Percentiles rank a stretch among this genome's conserved stretches.
phyloP scores from a whole-genome alignment of 2,888 invertebrate genomes.

The Cartodere bifasciata region DNA sequence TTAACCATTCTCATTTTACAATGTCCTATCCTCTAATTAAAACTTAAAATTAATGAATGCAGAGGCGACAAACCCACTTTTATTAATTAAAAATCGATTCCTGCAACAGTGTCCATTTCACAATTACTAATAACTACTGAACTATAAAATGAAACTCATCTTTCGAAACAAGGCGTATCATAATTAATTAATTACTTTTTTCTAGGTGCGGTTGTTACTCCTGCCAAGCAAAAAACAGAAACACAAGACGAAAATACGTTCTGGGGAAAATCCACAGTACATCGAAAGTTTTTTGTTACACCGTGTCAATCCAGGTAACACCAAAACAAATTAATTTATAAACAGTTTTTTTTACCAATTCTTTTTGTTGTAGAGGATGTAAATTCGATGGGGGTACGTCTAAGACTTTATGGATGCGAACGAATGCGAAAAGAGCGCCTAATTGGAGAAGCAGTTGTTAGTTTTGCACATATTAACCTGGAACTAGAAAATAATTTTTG shows the following conservation, averaged over 20 bases:
- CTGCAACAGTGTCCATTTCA: no score
- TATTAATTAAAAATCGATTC: no score
- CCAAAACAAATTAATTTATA: background rate
- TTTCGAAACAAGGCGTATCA: no score
- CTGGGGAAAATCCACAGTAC: constrained; percentile 82
- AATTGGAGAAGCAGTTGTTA: constrained; percentile 81
- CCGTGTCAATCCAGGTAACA: constrained; percentile 74
- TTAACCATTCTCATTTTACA: no score
- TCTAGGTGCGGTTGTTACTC: constrained; percentile 72
- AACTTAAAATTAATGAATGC: no score
- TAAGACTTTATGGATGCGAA: constrained; percentile 86
- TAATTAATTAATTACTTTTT: constrained; percentile 16
- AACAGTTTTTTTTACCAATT: background rate
- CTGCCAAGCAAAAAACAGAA: constrained; percentile 88
- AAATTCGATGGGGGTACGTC: constrained; percentile 78
- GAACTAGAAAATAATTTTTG: constrained; percentile 85
- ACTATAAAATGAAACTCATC: no score
- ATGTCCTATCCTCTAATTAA: no score
- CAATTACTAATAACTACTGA: no score
- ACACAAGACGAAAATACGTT: constrained; percentile 85
- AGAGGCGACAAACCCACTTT: no score
- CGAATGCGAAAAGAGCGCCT: constrained; percentile 84
- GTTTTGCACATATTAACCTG: constrained; percentile 79
- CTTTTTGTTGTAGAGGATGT: constrained; percentile 60
- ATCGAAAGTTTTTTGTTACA: constrained; percentile 87